A percentile compares a stretch with the other conserved stretches of the same genome.
These are phyloP conservation scores for Actinopyga echinites DNA, from an alignment of 53 echinoderm and acorn worm genomes.

Conservation along the genomic window DNA sequence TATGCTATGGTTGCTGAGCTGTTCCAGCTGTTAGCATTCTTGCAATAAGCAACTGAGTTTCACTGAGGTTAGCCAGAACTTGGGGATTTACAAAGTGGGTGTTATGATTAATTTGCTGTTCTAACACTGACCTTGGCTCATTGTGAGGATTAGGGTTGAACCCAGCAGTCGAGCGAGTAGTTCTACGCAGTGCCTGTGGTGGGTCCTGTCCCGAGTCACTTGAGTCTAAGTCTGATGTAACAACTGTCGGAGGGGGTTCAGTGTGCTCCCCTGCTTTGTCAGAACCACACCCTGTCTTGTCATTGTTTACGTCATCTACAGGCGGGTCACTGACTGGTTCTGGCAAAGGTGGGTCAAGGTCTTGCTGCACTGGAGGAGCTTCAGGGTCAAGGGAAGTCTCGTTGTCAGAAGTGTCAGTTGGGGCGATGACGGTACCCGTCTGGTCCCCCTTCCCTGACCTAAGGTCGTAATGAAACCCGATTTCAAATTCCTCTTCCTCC, in stretches of 20 bases:
- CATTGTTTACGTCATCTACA: neutral
- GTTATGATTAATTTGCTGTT: neutral
- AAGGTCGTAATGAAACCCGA: neutral
- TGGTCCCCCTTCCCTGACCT: neutral
- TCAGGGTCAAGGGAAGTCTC: neutral
- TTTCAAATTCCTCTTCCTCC: neutral
- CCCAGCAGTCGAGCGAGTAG: slow-evolving; percentile 13
- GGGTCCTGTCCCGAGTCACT: neutral
- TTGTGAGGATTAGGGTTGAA: slow-evolving; percentile 39
- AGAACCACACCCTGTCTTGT: slow-evolving; percentile 16
- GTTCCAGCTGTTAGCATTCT: slow-evolving; percentile 45
- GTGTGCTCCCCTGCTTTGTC: slow-evolving; percentile 63
- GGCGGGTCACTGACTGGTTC: neutral
- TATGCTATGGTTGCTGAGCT: neutral
- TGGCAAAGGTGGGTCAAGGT: neutral
- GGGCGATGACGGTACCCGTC: neutral
- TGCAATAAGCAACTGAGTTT: slow-evolving; percentile 53
- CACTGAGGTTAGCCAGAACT: slow-evolving; percentile 56
- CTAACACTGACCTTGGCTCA: neutral
- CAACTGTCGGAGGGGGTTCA: neutral
- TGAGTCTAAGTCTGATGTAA: neutral
- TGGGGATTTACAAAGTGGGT: neutral
- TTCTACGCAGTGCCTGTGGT: slow-evolving; percentile 2
- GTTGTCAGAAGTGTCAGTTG: neutral
- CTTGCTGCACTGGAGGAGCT: neutral